These are phyloP conservation scores for Stichopus horrens DNA, from an alignment of 53 echinoderm and acorn worm genomes.

Conservation along the genomic window DNA sequence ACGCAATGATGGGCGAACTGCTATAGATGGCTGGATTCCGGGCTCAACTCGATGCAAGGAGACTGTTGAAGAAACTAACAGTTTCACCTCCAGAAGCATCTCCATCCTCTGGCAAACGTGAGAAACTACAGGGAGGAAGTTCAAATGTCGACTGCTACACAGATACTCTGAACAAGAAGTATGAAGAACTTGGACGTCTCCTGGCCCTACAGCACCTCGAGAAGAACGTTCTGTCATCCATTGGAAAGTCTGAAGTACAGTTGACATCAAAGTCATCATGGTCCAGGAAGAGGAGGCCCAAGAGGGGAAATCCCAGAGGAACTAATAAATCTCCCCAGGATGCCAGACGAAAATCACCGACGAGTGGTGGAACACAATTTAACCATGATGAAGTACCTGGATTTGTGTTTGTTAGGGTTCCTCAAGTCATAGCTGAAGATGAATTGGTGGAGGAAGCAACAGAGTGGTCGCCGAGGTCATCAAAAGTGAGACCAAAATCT, in stretches of 20 bases:
- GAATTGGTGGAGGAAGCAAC: neutral
- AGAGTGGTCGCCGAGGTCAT: neutral
- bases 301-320: neutral
- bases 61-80: constrained; percentile 60
- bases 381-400: neutral
- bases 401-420: constrained; percentile 4
- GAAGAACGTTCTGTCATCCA: constrained; percentile 57
- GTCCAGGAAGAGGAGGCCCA: neutral
- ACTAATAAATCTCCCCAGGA: neutral
- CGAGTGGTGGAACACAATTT: neutral
- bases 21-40: constrained; percentile 57
- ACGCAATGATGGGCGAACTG: too few relatives aligned
- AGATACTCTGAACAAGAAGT: constrained; percentile 75
- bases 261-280: neutral
- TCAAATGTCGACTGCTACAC: neutral
- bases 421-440: constrained; percentile 10
- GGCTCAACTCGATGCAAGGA: constrained; percentile 70
- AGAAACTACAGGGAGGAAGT: constrained; percentile 26
- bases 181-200: constrained; percentile 69
- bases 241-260: constrained; percentile 6
- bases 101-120: neutral
- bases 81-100: constrained; percentile 21
- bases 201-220: constrained; percentile 69
- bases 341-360: neutral
- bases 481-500: neutral